Evolutionary conservation across 2,113 vertebrate genomes (phyloP).

Genomic region (Prunella fulvescens): DNA sequence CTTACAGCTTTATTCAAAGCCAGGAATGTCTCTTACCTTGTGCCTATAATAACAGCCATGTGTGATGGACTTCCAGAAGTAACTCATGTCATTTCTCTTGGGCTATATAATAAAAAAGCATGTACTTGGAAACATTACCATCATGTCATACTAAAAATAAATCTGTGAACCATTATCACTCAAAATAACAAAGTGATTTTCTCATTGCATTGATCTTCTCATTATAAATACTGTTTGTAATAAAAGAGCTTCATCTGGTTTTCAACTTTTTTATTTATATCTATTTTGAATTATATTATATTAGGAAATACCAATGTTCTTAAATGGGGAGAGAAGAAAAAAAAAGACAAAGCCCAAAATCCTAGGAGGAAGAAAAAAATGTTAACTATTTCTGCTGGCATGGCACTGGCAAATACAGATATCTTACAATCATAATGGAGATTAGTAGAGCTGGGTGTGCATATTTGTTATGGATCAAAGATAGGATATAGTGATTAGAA

Average conservation of each 20-base stretch:
- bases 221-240: slow-evolving; percentile 1
- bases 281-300: not conserved
- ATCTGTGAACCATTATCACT: not conserved
- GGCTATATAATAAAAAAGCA: not conserved
- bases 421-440: not conserved
- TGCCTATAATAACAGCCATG: not conserved
- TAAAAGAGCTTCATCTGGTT: not conserved
- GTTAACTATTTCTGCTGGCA: slow-evolving; percentile 36
- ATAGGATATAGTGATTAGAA: slow-evolving; percentile 33
- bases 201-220: not conserved
- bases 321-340: not conserved
- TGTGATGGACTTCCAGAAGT: not conserved
- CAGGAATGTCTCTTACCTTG: not conserved
- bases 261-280: not conserved
- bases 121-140: not conserved
- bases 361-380: slow-evolving; percentile 8
- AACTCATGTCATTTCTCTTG: not conserved
- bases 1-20: not conserved
- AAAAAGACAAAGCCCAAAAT: not conserved
- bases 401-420: not conserved
- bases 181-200: not conserved
- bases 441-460: not conserved
- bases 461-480: slow-evolving; percentile 12
- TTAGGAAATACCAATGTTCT: slow-evolving; percentile 1
- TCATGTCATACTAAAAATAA: not conserved